These are phyloP conservation scores for Ispidina picta DNA, from an alignment of 2,797 vertebrate genomes.

Conservation along the genomic window DNA sequence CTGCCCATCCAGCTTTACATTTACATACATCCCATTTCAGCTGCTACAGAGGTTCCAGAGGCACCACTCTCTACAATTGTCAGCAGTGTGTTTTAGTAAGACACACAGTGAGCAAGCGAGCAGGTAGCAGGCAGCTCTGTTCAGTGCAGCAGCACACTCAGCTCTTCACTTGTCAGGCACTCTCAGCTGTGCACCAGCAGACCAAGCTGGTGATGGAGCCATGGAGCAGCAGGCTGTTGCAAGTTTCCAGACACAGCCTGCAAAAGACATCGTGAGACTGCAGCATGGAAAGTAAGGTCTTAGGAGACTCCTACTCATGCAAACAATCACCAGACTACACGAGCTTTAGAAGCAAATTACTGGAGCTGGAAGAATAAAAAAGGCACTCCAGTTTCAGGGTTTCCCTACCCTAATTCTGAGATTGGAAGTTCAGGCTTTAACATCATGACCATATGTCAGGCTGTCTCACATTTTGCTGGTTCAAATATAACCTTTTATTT, in stretches of 20 bases:
- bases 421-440: constrained; percentile 43
- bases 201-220: background rate
- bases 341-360: constrained; percentile 50
- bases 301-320: constrained; percentile 55
- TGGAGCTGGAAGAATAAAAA: constrained; percentile 60
- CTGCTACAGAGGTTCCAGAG: constrained; percentile 13
- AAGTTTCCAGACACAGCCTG: constrained; percentile 55
- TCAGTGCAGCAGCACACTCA: background rate
- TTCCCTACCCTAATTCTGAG: constrained; percentile 39
- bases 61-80: constrained; percentile 53
- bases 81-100: constrained; percentile 24
- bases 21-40: too few species aligned
- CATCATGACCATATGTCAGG: constrained; percentile 49
- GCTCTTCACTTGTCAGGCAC: background rate
- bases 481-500: constrained; percentile 51
- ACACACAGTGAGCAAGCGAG: background rate
- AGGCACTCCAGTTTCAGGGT: constrained; percentile 22
- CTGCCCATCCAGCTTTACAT: background rate
- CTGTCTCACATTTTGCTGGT: constrained; percentile 40
- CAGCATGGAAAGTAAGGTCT: constrained; percentile 37
- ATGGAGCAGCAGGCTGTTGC: constrained; percentile 31
- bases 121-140: constrained; percentile 12
- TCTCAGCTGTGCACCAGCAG: background rate
- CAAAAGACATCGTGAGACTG: constrained; percentile 52
- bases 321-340: constrained; percentile 18